A percentile compares a stretch with the other conserved stretches of the same genome.
Conservation (phyloP, 2,113 vertebrate genomes). For the Cynocephalus volans region DNA sequence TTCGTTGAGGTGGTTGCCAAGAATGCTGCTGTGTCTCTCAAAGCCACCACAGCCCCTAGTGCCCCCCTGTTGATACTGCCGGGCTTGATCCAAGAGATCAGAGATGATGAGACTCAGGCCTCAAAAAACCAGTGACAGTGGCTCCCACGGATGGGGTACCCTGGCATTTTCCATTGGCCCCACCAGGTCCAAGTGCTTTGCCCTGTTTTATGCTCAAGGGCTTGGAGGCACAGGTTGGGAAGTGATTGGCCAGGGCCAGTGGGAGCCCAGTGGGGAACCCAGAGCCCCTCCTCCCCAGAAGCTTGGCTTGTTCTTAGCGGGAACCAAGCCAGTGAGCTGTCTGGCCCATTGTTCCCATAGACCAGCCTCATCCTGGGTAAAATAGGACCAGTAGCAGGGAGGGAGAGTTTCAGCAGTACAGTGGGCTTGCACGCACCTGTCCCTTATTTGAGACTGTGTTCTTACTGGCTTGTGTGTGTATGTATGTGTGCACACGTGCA, state of each 20-base stretch:
- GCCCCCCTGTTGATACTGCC: neutral
- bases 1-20: neutral
- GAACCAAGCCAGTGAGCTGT: neutral
- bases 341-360: neutral
- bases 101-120: neutral
- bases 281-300: neutral
- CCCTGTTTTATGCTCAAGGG: neutral
- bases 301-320: neutral
- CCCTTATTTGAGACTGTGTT: neutral
- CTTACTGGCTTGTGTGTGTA: neutral
- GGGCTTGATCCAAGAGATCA: neutral
- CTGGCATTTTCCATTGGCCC: neutral
- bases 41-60: rapidly evolving
- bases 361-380: neutral
- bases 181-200: rapidly evolving
- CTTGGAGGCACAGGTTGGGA: neutral
- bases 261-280: neutral
- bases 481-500: neutral
- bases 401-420: neutral
- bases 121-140: neutral
- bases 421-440: neutral
- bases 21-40: neutral
- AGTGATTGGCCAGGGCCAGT: neutral
- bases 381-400: too few species aligned
- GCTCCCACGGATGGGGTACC: neutral